phyloP scores from a whole-genome alignment of 2,888 invertebrate species.

The Drosophila anceps region DNA sequence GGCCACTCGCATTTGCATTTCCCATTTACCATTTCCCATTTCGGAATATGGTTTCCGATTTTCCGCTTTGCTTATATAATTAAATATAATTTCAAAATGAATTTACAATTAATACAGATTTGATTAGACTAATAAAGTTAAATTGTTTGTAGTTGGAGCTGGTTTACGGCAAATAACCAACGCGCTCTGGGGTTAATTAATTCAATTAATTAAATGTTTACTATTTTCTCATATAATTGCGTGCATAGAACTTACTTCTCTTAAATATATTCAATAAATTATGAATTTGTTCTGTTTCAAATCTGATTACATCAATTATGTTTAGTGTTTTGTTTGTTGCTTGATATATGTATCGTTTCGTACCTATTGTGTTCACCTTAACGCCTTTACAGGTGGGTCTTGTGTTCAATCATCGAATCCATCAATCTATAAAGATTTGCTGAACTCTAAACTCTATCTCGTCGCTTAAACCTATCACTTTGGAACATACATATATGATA shows the following conservation, averaged over 20 bases:
- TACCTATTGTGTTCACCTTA: slow-evolving; percentile 41
- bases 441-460: slow-evolving; percentile 26
- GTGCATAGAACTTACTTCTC: slow-evolving; percentile 38
- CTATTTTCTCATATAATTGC: slow-evolving; percentile 29
- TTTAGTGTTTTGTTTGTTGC: slow-evolving; percentile 34
- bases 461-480: slow-evolving; percentile 49
- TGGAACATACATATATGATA: slow-evolving; percentile 28
- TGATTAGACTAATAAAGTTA: slow-evolving; percentile 54
- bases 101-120: slow-evolving; percentile 39
- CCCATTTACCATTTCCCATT: background rate
- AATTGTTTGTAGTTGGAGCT: slow-evolving; percentile 36
- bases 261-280: slow-evolving; percentile 26
- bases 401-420: slow-evolving; percentile 29
- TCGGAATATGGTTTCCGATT: too few relatives aligned
- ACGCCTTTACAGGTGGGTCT: slow-evolving; percentile 63
- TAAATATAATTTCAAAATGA: slow-evolving; percentile 36
- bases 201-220: slow-evolving; percentile 47
- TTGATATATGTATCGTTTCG: slow-evolving; percentile 48
- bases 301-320: slow-evolving; percentile 59
- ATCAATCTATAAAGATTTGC: slow-evolving; percentile 1
- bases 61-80: slow-evolving; percentile 22
- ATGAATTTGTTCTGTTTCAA: slow-evolving; percentile 18
- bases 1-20: slow-evolving; percentile 14
- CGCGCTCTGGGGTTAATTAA: slow-evolving; percentile 38
- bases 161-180: slow-evolving; percentile 4